A percentile compares a stretch with the other conserved stretches of the same genome.
Conservation (phyloP, 2,888 invertebrate species). For the Diplazon laetatorius region DNA sequence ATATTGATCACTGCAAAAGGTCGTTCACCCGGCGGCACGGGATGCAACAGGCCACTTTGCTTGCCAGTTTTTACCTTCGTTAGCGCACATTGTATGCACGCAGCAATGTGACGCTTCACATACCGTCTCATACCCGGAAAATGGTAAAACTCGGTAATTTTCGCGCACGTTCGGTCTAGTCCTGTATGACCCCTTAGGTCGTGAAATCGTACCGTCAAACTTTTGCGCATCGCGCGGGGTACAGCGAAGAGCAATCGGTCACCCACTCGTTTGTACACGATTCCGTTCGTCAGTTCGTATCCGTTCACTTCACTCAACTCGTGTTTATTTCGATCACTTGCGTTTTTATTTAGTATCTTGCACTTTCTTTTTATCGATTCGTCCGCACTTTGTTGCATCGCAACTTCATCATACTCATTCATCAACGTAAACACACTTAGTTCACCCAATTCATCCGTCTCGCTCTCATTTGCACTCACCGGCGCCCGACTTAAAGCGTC, state of each 20-base stretch:
- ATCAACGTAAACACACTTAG: slow-evolving; percentile 35
- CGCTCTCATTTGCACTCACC: slow-evolving; percentile 5
- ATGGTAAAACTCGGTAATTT: slow-evolving; percentile 62
- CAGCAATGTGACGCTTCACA: slow-evolving; percentile 60
- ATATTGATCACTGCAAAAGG: not conserved
- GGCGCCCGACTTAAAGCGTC: slow-evolving; percentile 65
- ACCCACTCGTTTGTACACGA: not conserved
- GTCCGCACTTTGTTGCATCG: not conserved
- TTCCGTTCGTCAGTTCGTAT: not conserved
- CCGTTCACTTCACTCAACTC: no score
- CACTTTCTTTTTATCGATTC: not conserved
- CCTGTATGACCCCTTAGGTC: slow-evolving; percentile 66
- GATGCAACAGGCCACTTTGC: slow-evolving; percentile 65
- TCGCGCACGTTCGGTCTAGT: slow-evolving; percentile 54
- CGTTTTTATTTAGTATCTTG: slow-evolving; percentile 4
- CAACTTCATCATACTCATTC: slow-evolving; percentile 14
- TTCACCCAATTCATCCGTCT: not conserved
- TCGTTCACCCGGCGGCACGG: slow-evolving; percentile 26
- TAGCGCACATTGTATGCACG: slow-evolving; percentile 68
- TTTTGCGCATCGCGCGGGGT: slow-evolving; percentile 15
- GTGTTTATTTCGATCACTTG: not conserved
- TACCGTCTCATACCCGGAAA: slow-evolving; percentile 65
- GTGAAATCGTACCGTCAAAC: slow-evolving; percentile 60
- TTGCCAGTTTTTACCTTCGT: slow-evolving; percentile 46
- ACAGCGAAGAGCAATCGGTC: not conserved